A percentile compares a stretch with the other conserved stretches of the same genome.
Conservation (phyloP, 2,888 invertebrate genomes). For the Erpobdella octoculata region DNA sequence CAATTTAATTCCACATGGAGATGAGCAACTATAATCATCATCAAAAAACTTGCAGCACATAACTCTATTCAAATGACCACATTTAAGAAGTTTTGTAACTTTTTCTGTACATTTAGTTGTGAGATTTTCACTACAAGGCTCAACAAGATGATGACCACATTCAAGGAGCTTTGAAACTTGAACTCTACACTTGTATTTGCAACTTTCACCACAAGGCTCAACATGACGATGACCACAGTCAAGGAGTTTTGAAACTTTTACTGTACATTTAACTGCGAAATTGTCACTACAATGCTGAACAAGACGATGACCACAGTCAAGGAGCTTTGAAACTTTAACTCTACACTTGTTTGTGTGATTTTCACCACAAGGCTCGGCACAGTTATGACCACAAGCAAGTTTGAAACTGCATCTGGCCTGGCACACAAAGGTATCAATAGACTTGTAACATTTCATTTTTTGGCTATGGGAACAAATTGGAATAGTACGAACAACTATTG, state of each 20-base stretch:
- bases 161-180: too few species aligned
- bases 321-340: slow-evolving; percentile 50
- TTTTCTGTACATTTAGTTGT: too few species aligned
- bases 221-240: too few species aligned
- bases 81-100: too few species aligned
- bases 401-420: slow-evolving; percentile 37
- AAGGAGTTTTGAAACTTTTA: too few species aligned
- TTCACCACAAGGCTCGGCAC: slow-evolving; percentile 55
- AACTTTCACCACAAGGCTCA: too few species aligned
- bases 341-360: slow-evolving; percentile 43
- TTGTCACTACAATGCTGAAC: too few species aligned
- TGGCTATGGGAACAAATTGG: slow-evolving; percentile 44
- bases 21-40: slow-evolving; percentile 47
- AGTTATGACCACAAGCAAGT: slow-evolving; percentile 57
- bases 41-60: slow-evolving; percentile 51
- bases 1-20: slow-evolving; percentile 37
- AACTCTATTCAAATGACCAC: slow-evolving; percentile 55
- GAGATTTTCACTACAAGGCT: too few species aligned
- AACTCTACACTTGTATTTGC: too few species aligned
- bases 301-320: too few species aligned
- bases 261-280: too few species aligned
- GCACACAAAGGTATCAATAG: slow-evolving; percentile 40
- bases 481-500: slow-evolving; percentile 38
- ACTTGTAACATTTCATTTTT: slow-evolving; percentile 40
- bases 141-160: too few species aligned